Evolutionary conservation across 2,888 invertebrate species (phyloP).

Genomic region (Chymomyza amoena): DNA sequence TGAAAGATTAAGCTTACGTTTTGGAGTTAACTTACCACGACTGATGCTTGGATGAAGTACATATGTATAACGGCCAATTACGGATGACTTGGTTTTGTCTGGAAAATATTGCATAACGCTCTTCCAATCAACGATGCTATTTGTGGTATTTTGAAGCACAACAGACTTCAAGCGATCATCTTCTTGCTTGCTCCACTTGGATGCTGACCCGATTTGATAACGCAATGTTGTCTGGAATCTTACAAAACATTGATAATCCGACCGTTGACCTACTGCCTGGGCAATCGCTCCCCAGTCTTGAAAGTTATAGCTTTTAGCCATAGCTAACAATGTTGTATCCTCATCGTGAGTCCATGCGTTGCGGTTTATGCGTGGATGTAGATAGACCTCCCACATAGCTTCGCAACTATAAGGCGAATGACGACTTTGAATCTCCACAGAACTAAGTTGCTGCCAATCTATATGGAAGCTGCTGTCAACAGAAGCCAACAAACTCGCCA

Average conservation of each 20-base stretch:
- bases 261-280: slow-evolving; percentile 81
- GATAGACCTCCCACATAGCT: slow-evolving; percentile 85
- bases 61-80: slow-evolving; percentile 82
- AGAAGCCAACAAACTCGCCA: slow-evolving; percentile 43
- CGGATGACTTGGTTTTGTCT: slow-evolving; percentile 83
- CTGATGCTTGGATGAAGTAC: slow-evolving; percentile 70
- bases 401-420: slow-evolving; percentile 84
- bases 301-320: slow-evolving; percentile 78
- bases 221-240: slow-evolving; percentile 81
- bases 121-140: slow-evolving; percentile 87
- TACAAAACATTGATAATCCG: slow-evolving; percentile 85
- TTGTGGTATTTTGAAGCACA: slow-evolving; percentile 83
- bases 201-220: slow-evolving; percentile 28
- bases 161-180: slow-evolving; percentile 83
- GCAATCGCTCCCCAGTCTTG: slow-evolving; percentile 86
- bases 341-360: slow-evolving; percentile 80
- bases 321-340: slow-evolving; percentile 77
- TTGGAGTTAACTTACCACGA: slow-evolving; percentile 54
- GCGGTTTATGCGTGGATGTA: slow-evolving; percentile 85
- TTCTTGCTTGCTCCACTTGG: slow-evolving; percentile 84
- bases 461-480: slow-evolving; percentile 64
- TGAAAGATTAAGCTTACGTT: not conserved
- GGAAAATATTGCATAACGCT: slow-evolving; percentile 83
- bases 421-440: slow-evolving; percentile 78
- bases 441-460: slow-evolving; percentile 76